phyloP scores from a whole-genome alignment of 2,888 invertebrate species.

The Zhengitettix transpicula region DNA sequence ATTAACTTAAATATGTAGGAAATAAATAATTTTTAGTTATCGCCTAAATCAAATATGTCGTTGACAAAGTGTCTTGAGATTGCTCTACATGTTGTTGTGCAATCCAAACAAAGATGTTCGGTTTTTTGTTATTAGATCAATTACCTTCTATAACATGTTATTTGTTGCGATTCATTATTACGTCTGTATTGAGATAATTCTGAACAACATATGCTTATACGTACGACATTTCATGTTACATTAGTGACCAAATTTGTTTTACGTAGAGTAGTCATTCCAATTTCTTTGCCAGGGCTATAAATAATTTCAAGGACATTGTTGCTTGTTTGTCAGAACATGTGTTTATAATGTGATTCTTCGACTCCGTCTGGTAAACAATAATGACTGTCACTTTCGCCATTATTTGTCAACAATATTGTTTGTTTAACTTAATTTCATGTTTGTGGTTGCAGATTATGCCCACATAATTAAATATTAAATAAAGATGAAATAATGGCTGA shows the following conservation, averaged over 20 bases:
- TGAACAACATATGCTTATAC: too few relatives aligned
- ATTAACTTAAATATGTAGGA: not conserved
- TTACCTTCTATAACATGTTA: too few relatives aligned
- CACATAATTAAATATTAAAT: not conserved
- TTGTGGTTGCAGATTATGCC: not conserved
- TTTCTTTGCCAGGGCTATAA: slow-evolving; percentile 5
- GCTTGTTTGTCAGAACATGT: too few relatives aligned
- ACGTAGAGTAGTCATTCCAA: not conserved
- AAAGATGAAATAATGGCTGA: slow-evolving; percentile 34
- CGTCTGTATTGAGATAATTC: too few relatives aligned
- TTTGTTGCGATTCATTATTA: too few relatives aligned
- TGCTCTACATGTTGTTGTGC: slow-evolving; percentile 9
- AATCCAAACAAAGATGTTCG: slow-evolving; percentile 8
- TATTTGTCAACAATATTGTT: not conserved
- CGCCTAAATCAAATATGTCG: too few relatives aligned
- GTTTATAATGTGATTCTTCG: too few relatives aligned
- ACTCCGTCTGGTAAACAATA: too few relatives aligned
- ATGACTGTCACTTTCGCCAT: too few relatives aligned
- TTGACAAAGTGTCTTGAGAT: too few relatives aligned
- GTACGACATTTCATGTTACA: not conserved
- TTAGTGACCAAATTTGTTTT: not conserved
- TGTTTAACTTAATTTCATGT: not conserved
- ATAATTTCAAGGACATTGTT: slow-evolving; percentile 2
- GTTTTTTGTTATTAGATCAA: too few relatives aligned
- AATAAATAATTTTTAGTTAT: too few relatives aligned